Conservation (phyloP, 2,797 vertebrate genomes). For the Distichodus sexfasciatus region DNA sequence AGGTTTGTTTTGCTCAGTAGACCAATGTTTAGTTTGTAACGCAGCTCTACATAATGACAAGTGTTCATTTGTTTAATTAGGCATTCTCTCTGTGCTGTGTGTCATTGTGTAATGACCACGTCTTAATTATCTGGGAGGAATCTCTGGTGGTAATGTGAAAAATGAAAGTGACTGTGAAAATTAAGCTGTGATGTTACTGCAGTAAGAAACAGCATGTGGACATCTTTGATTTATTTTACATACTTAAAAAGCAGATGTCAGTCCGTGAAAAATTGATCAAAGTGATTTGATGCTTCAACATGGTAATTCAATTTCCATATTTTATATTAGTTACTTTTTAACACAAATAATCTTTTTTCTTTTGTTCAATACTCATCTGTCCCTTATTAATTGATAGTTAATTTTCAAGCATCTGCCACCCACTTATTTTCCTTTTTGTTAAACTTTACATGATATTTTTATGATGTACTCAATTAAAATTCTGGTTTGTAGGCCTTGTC, state of each 20-base stretch:
- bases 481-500: background rate
- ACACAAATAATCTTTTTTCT: too few relatives aligned
- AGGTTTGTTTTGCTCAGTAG: background rate
- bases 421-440: background rate
- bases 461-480: background rate
- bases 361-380: too few relatives aligned
- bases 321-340: too few relatives aligned
- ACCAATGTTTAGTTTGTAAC: background rate
- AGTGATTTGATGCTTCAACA: too few relatives aligned
- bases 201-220: too few relatives aligned
- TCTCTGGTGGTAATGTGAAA: background rate
- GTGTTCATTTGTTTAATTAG: conserved; percentile 21
- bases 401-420: too few relatives aligned
- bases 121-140: conserved; percentile 5
- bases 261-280: too few relatives aligned
- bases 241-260: too few relatives aligned
- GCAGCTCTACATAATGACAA: conserved; percentile 6
- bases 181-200: too few relatives aligned
- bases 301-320: too few relatives aligned
- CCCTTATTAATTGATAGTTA: too few relatives aligned
- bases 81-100: conserved; percentile 1
- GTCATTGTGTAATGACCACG: conserved; percentile 19
- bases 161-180: background rate
- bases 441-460: background rate
- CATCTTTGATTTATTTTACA: too few relatives aligned